Base-by-base conservation (phyloP, 2,888 invertebrate species). In the Epinotia nisella region DNA sequence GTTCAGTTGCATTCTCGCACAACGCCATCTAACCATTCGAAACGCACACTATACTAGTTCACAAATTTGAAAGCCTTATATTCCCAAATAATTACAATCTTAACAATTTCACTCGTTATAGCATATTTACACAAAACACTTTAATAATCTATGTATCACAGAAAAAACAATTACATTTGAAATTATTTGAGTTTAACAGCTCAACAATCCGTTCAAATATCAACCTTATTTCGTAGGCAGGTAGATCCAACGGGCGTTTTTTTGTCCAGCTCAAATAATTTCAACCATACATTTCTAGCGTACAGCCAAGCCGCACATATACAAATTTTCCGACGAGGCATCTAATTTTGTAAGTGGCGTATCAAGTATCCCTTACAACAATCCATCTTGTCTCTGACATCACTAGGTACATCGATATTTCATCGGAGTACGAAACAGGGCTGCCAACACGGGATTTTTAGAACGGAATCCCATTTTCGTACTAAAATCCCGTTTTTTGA, bases 71-170 rank as follows among this genome's bases (percentile, higher is more conserved):
- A 92, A 91, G 91, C 91, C 87, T 90, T 88, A 89, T 85, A 87
- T 75, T 81, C 21, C 45, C 68, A 76, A 77, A 73, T 80, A 85
- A 81, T 82, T 83, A 79, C 83, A 66, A 62, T 78, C 80, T 83
- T 87, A 88, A 87, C 85, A 85, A 83, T 80, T 80, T 85, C 84
- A 84, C 86, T 86, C 79, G 77, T 83, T 82, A 80, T 84, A 76
- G 87, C 85, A 75, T 91, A 91, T 92, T 87, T 92, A 92, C 92
- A 92, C 87, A 87, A 77, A 85, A 86, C 85, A 84, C 82, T 85
- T 90, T 91, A 90, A 81, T 91, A 90, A 81, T 88, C 92, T 93
- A 93, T 88, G 88, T 93, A 93, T 93, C 93, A 93, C 93, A 93
- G 93, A 93, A 93, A 91, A 92, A 90, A 93, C 91, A 93, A 93